Conservation (phyloP, 2,888 invertebrate genomes). For the Andrena bucephala region DNA sequence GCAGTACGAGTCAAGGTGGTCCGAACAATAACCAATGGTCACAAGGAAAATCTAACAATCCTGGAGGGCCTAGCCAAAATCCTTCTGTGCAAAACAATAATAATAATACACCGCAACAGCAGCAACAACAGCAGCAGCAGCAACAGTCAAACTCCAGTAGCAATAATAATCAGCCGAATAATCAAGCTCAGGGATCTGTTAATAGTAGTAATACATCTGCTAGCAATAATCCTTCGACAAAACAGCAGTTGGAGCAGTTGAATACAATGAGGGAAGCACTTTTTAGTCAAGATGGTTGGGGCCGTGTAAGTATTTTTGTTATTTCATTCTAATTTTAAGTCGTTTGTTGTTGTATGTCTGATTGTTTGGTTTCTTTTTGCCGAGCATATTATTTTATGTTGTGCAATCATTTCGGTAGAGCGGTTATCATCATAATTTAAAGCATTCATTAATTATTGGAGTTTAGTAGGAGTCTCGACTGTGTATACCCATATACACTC, state of each 20-base stretch:
- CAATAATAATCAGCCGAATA: conserved; percentile 81
- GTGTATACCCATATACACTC: no score
- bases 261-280: conserved; percentile 96
- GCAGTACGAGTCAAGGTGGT: conserved; percentile 81
- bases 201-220: conserved; percentile 84
- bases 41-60: conserved; percentile 81
- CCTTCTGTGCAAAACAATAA: conserved; percentile 81
- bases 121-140: conserved; percentile 74
- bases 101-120: conserved; percentile 74
- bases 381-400: background rate
- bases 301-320: conserved; percentile 89
- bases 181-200: conserved; percentile 76
- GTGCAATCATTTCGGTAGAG: background rate
- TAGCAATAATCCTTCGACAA: conserved; percentile 88
- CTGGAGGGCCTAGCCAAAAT: conserved; percentile 77
- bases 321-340: background rate
- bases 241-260: conserved; percentile 94
- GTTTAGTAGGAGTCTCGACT: no score
- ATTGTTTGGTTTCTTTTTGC: background rate
- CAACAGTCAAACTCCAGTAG: conserved; percentile 79
- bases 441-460: no score
- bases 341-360: background rate
- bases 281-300: conserved; percentile 97
- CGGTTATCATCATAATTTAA: no score
- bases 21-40: conserved; percentile 82